Conservation (phyloP, 2,888 invertebrate species). For the Steinernema carpocapsae region DNA sequence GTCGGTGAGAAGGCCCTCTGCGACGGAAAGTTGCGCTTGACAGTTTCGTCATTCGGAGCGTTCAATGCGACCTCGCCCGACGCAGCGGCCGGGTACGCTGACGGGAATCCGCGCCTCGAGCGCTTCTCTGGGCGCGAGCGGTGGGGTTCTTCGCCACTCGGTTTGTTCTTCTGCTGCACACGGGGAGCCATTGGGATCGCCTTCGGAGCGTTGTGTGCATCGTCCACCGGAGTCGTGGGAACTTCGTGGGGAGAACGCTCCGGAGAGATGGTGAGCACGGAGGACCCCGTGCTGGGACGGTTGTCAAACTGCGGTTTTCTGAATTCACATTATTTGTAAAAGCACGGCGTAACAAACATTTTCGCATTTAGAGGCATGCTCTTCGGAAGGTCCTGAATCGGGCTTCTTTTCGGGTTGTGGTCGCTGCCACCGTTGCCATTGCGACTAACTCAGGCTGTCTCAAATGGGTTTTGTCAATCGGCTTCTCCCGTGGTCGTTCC, state of each 20-base stretch:
- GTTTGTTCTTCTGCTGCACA: background rate
- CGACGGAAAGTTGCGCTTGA: background rate
- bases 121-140: constrained; percentile 19
- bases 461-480: constrained; percentile 7
- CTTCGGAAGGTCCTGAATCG: background rate
- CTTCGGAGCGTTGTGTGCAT: background rate
- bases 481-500: background rate
- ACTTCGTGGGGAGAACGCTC: constrained; percentile 24
- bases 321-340: background rate
- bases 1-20: background rate
- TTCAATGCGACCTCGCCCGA: background rate
- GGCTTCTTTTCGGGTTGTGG: background rate
- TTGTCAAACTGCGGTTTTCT: background rate
- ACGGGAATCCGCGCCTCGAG: background rate
- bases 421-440: background rate
- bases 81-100: background rate
- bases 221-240: constrained; percentile 4
- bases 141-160: background rate
- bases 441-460: constrained; percentile 5
- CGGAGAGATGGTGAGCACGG: constrained; percentile 6
- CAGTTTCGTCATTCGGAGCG: background rate
- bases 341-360: background rate
- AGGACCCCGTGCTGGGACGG: constrained; percentile 2
- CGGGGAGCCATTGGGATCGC: background rate
- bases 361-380: constrained; percentile 2